phyloP scores from a whole-genome alignment of 2,888 invertebrate genomes.

The Trachelus troglodyta region DNA sequence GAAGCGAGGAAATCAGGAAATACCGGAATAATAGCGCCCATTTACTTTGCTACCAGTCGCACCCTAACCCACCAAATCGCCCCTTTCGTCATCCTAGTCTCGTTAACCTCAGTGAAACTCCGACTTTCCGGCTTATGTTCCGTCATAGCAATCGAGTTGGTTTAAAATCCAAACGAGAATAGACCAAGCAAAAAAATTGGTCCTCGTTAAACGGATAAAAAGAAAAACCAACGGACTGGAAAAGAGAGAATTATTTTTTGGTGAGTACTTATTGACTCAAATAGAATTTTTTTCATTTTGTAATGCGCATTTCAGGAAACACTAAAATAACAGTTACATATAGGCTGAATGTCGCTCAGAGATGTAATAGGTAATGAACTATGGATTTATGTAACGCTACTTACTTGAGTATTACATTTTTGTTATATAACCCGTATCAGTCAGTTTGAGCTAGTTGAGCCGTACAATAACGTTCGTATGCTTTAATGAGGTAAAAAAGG shows the following conservation, averaged over 20 bases:
- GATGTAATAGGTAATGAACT: too few species aligned
- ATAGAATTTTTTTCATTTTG: neutral
- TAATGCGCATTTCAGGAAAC: neutral
- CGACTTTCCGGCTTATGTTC: neutral
- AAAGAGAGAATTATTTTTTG: neutral
- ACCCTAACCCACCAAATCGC: neutral
- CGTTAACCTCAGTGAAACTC: neutral
- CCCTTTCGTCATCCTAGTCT: neutral
- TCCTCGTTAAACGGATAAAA: neutral
- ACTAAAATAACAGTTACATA: neutral
- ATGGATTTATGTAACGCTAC: too few species aligned
- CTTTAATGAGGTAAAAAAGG: too few species aligned
- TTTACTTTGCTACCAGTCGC: neutral
- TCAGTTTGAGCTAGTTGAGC: too few species aligned
- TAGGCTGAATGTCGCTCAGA: too few species aligned
- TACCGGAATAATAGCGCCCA: neutral
- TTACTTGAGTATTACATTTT: too few species aligned
- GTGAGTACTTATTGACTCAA: neutral
- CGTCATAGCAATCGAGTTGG: neutral
- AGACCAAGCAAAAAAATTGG: neutral
- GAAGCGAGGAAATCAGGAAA: neutral
- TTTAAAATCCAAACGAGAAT: neutral
- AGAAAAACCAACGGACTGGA: neutral
- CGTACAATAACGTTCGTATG: too few species aligned
- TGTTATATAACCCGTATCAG: too few species aligned